Evolutionary conservation across 2,113 vertebrate species (phyloP).

Genomic region (Crypturellus undulatus): DNA sequence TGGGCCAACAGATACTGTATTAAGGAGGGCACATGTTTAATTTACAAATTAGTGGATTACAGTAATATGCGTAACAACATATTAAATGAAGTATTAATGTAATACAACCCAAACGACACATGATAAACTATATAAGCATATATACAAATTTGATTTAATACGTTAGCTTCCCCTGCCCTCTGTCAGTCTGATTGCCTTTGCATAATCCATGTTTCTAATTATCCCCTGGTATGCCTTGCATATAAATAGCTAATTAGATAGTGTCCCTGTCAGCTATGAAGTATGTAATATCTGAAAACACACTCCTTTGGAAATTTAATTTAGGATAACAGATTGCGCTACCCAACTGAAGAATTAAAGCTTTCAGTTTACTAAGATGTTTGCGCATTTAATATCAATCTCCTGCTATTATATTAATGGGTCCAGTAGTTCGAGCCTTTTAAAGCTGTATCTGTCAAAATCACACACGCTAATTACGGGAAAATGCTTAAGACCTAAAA

Average conservation of each 20-base stretch:
- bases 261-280: slow-evolving; percentile 79
- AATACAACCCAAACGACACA: slow-evolving; percentile 74
- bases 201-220: slow-evolving; percentile 86
- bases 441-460: not conserved
- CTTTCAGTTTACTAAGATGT: slow-evolving; percentile 63
- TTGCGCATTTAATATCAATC: slow-evolving; percentile 66
- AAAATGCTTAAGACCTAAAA: not conserved
- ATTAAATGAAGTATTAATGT: slow-evolving; percentile 78
- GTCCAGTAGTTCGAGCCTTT: not conserved
- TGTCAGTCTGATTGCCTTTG: slow-evolving; percentile 79
- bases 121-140: slow-evolving; percentile 74
- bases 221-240: slow-evolving; percentile 81
- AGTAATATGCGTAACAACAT: slow-evolving; percentile 65
- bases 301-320: slow-evolving; percentile 80
- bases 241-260: slow-evolving; percentile 86
- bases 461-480: slow-evolving; percentile 36
- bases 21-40: slow-evolving; percentile 60
- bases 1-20: not conserved
- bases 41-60: slow-evolving; percentile 72
- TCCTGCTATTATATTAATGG: slow-evolving; percentile 48
- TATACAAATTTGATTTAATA: slow-evolving; percentile 81
- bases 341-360: slow-evolving; percentile 75
- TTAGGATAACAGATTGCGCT: slow-evolving; percentile 78
- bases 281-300: slow-evolving; percentile 79
- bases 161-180: slow-evolving; percentile 76